These are phyloP conservation scores for Lepus americanus DNA, from an alignment of 2,113 vertebrate species.

Conservation along the genomic window DNA sequence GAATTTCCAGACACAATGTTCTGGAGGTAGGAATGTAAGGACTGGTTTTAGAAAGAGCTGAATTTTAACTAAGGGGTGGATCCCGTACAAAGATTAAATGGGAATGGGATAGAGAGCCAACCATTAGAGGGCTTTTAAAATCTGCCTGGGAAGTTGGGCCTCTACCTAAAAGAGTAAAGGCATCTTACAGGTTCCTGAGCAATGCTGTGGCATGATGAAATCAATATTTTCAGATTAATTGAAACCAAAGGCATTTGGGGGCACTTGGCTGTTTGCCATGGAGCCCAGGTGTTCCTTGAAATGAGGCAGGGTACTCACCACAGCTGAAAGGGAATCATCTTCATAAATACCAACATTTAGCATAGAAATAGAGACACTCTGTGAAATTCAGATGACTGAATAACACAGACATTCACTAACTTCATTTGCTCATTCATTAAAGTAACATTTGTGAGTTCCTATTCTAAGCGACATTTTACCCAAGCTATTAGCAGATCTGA, in stretches of 20 bases:
- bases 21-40: neutral
- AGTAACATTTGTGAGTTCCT: neutral
- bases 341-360: neutral
- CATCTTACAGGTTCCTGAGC: neutral
- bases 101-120: neutral
- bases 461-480: neutral
- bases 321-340: neutral
- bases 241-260: neutral
- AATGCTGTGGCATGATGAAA: accelerated
- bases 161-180: neutral
- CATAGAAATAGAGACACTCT: neutral
- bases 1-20: neutral
- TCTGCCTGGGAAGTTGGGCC: neutral
- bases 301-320: neutral
- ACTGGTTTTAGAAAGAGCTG: neutral
- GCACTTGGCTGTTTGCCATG: neutral
- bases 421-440: neutral
- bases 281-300: neutral
- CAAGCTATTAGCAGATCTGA: neutral
- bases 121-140: neutral
- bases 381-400: neutral
- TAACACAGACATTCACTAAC: neutral
- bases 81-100: accelerated
- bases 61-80: neutral
- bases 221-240: neutral